Conservation (phyloP, 2,113 vertebrate species). For the Rattus norvegicus region DNA sequence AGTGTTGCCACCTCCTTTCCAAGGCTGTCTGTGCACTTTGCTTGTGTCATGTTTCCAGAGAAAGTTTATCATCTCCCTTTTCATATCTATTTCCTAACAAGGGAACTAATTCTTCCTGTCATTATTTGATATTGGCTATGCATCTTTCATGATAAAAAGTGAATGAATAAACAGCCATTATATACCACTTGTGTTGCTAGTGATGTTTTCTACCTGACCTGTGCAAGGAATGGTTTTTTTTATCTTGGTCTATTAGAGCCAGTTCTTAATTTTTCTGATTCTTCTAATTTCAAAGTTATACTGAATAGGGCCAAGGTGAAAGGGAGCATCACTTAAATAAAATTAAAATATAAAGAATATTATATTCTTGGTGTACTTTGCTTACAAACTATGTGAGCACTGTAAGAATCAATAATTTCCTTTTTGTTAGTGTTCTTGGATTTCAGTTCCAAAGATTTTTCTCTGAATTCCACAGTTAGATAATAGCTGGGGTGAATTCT, state of each 20-base stretch:
- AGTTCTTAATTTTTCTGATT: slow-evolving; percentile 28
- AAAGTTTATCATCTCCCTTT: not conserved
- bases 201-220: rapidly evolving
- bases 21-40: not conserved
- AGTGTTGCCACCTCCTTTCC: not conserved
- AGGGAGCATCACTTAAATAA: not conserved
- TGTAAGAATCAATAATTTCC: not conserved
- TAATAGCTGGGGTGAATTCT: slow-evolving; percentile 68
- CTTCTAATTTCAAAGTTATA: slow-evolving; percentile 26
- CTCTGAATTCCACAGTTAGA: slow-evolving; percentile 66
- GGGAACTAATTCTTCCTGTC: not conserved
- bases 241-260: not conserved
- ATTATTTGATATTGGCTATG: not conserved
- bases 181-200: not conserved
- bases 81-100: not conserved
- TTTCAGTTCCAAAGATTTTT: slow-evolving; percentile 70
- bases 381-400: not conserved
- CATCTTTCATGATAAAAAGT: not conserved
- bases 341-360: slow-evolving; percentile 23
- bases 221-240: not conserved
- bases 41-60: not conserved
- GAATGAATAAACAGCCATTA: not conserved
- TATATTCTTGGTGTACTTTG: not conserved
- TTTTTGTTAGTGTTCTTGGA: slow-evolving; percentile 76
- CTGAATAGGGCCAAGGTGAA: not conserved